phyloP scores from a whole-genome alignment of 35 echinoderm and acorn worm species.

The Nesometra sesokonis region DNA sequence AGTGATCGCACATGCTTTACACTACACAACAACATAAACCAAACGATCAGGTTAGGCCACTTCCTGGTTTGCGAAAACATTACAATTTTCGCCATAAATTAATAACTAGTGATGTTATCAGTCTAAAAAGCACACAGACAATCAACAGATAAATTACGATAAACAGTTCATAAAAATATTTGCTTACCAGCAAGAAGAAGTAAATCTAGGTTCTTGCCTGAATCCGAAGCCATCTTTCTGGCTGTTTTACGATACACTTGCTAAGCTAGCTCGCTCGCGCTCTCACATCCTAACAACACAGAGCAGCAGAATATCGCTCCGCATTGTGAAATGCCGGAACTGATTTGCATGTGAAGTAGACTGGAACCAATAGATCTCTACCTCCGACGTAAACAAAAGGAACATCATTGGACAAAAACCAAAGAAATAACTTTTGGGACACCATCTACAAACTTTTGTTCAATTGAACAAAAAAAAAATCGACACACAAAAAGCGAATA shows the following conservation, averaged over 20 bases:
- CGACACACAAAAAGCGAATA: too few relatives aligned
- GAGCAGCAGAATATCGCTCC: slow-evolving; percentile 28
- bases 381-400: not conserved
- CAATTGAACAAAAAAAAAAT: too few relatives aligned
- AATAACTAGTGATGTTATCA: not conserved
- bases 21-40: not conserved
- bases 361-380: not conserved
- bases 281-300: not conserved
- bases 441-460: too few relatives aligned
- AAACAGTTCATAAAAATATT: not conserved
- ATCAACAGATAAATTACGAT: not conserved
- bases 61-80: slow-evolving; percentile 12
- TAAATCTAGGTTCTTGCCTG: slow-evolving; percentile 59
- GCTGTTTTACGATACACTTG: slow-evolving; percentile 6
- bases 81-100: not conserved
- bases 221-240: slow-evolving; percentile 38
- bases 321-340: slow-evolving; percentile 61
- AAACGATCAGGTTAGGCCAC: not conserved
- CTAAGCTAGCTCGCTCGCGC: not conserved
- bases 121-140: not conserved
- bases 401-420: not conserved
- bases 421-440: not conserved
- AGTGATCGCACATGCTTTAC: not conserved
- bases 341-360: slow-evolving; percentile 47
- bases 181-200: slow-evolving; percentile 78